Base-by-base conservation (phyloP, 1,140 invertebrate genomes). In the Metopolophium dirhodum region DNA sequence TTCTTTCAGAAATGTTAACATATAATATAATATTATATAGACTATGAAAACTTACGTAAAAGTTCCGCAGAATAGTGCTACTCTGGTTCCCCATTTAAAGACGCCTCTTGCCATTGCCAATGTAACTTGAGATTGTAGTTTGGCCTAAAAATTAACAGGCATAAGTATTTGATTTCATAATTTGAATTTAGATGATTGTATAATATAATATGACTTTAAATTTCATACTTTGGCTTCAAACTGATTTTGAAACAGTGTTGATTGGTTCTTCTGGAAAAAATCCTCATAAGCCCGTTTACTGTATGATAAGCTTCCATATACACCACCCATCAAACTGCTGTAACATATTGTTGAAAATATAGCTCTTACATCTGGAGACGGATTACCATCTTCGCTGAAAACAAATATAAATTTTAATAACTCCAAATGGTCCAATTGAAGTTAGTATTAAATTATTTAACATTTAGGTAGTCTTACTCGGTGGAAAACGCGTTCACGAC, bases 271-370 rank as follows among this genome's bases (percentile, higher is more conserved):
- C 3, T 51, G 35, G n/a, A 86, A 93, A n/a, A 93, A 93, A 86
- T 93, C 91, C 30, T n/a, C 18, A 85, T 93, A 93, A 37, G 91
- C 91, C n/a, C 49, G 47, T 93, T 93, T 93, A 86, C 91, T 93
- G 30, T 93, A 93, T 9, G 77, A 93, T 9, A 93, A 11, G 86
- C 91, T 93, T 57, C 91, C 91, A 57, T 93, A 93, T 7, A 86
- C 20, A 57, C 91, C 91, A 57, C 91, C 91, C 26, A 93, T 30
- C 30, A 93, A 51, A 30, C 47, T 26, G 57, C 91, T 93, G 57
- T 86, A 93, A 86, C 77, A 54, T 51, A 86, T 45, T 41, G 91
- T 93, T n/a, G 91, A 54, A 0, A 68, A 6, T 37, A 93, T 93
- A n/a, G 82, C 45, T 93, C 47, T 85, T 35, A 93, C 35, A 54